Conservation (phyloP, 2,113 vertebrate genomes). For the Saimiri boliviensis region DNA sequence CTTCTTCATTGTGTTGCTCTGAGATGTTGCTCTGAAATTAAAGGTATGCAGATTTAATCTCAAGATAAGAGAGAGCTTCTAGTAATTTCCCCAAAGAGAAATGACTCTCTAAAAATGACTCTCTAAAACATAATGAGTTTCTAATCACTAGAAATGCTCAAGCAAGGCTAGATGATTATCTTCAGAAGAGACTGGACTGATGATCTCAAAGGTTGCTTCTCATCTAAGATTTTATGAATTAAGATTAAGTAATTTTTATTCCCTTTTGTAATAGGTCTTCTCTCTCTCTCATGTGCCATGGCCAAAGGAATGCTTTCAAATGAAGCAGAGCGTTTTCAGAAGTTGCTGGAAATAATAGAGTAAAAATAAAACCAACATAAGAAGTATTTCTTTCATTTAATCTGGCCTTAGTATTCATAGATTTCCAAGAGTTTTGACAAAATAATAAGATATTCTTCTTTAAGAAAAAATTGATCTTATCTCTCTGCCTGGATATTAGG, state of each 20-base stretch:
- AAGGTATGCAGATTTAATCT: constrained; percentile 21
- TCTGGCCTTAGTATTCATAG: background rate
- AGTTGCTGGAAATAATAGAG: background rate
- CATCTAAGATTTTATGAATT: background rate
- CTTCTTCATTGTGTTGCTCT: background rate
- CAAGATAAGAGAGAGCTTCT: constrained; percentile 16
- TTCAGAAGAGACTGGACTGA: background rate
- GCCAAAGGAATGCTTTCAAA: constrained; percentile 1
- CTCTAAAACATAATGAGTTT: constrained; percentile 43
- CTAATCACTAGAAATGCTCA: constrained; percentile 11
- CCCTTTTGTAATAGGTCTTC: background rate
- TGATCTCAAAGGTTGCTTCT: background rate
- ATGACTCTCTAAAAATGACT: too few species aligned
- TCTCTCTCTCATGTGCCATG: background rate
- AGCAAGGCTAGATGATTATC: background rate
- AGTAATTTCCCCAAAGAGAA: constrained; percentile 44
- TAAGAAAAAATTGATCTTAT: background rate
- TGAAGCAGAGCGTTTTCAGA: background rate
- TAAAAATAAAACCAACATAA: background rate
- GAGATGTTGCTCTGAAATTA: constrained; percentile 15
- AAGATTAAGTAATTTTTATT: background rate
- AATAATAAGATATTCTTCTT: background rate
- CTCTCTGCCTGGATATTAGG: background rate
- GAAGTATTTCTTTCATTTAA: background rate
- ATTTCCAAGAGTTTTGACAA: background rate